Conservation (phyloP, 2,113 vertebrate genomes). For the Orcinus orca region DNA sequence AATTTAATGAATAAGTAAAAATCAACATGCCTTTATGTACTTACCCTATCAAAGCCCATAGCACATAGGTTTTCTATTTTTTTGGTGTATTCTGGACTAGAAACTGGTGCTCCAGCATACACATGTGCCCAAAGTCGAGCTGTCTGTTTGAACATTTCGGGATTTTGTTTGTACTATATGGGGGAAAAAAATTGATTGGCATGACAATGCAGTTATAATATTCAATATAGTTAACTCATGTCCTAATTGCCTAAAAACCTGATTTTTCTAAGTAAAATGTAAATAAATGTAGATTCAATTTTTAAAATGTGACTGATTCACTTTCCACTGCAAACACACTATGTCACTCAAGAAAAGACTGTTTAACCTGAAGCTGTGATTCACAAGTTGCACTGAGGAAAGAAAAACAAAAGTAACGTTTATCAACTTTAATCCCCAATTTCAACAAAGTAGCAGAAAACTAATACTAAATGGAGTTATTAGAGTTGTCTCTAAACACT, state of each 20-base stretch:
- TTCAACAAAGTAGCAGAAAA: conserved; percentile 23
- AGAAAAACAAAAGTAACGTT: conserved; percentile 11
- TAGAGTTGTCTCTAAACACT: neutral
- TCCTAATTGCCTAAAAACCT: neutral
- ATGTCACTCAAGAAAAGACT: neutral
- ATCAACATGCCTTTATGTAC: conserved; percentile 66
- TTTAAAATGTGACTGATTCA: neutral
- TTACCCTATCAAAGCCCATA: conserved; percentile 99
- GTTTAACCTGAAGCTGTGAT: neutral
- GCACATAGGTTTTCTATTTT: conserved; percentile 99
- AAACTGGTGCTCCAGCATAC: conserved; percentile 95
- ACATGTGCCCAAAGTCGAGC: conserved; percentile 97
- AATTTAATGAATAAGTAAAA: conserved; percentile 18
- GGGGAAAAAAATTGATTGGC: conserved; percentile 59
- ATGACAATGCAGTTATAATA: conserved; percentile 5
- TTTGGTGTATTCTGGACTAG: conserved; percentile 96
- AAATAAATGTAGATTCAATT: neutral
- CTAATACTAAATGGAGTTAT: neutral
- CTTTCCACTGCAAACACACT: neutral
- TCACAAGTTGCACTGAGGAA: neutral
- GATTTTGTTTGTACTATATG: conserved; percentile 98
- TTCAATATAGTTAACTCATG: neutral
- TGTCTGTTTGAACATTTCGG: conserved; percentile 99
- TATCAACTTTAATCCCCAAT: neutral
- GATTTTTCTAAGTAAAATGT: neutral